phyloP scores from a whole-genome alignment of 2,888 invertebrate genomes.

The Apodemia duryi region DNA sequence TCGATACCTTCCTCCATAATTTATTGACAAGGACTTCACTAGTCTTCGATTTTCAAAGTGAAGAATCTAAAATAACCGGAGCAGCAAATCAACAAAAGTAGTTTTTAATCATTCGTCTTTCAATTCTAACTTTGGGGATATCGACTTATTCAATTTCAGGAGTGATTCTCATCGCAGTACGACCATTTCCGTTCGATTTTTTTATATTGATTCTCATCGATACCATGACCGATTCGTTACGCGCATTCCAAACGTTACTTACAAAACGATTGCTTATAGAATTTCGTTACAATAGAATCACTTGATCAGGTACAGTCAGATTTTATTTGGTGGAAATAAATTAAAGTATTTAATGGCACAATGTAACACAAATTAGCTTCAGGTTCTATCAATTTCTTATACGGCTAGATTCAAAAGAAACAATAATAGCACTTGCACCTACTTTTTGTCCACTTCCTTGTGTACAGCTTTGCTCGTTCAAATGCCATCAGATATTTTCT shows the following conservation, averaged over 20 bases:
- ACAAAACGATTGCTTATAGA: conserved; percentile 46
- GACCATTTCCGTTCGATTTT: conserved; percentile 67
- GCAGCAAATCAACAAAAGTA: conserved; percentile 59
- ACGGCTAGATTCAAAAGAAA: conserved; percentile 12
- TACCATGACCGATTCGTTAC: conserved; percentile 58
- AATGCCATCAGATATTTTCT: too few species aligned
- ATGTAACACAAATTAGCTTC: conserved; percentile 4
- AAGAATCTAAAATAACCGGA: conserved; percentile 46
- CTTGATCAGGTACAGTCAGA: conserved; percentile 42
- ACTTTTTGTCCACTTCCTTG: too few species aligned
- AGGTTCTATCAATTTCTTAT: conserved; percentile 8
- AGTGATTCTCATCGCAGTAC: conserved; percentile 55
- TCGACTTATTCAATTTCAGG: conserved; percentile 73
- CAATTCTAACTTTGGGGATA: conserved; percentile 72
- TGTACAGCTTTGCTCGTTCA: too few species aligned
- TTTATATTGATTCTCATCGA: conserved; percentile 40
- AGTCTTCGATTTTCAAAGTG: conserved; percentile 34
- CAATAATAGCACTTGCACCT: conserved; percentile 28
- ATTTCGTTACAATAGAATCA: conserved; percentile 36
- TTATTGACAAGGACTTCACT: conserved; percentile 28
- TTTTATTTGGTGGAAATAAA: conserved; percentile 19
- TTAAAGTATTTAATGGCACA: conserved; percentile 12
- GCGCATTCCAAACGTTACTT: conserved; percentile 65
- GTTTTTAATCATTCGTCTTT: conserved; percentile 69
- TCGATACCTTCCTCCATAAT: background rate